Conservation (phyloP, 2,888 invertebrate genomes). For the Taenaris catops region DNA sequence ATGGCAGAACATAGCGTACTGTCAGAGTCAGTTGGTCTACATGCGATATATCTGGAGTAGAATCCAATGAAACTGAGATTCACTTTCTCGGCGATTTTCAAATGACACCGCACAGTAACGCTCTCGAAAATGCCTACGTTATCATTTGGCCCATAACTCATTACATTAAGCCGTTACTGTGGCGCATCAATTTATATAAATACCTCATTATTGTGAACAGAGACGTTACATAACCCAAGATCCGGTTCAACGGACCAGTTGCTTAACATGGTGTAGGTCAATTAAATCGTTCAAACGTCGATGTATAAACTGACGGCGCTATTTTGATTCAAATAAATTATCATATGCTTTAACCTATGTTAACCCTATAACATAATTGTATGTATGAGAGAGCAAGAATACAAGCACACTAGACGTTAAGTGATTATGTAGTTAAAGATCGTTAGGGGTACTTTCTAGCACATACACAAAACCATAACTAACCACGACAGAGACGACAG, state of each 20-base stretch:
- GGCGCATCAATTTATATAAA: slow-evolving; percentile 29
- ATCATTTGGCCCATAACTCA: slow-evolving; percentile 17
- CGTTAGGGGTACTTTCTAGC: no score
- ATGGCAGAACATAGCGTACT: no score
- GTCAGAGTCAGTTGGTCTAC: no score
- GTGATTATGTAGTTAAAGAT: no score
- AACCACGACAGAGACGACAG: no score
- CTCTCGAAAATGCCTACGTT: slow-evolving; percentile 20
- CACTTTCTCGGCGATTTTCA: slow-evolving; percentile 17
- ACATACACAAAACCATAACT: no score
- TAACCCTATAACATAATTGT: no score
- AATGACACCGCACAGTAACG: slow-evolving; percentile 10
- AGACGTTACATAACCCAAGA: slow-evolving; percentile 22
- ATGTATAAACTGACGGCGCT: no score
- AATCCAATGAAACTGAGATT: slow-evolving; percentile 1
- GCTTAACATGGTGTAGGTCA: background rate
- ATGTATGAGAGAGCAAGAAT: no score
- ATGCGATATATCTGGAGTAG: background rate
- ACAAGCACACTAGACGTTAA: no score
- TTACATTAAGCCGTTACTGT: slow-evolving; percentile 11
- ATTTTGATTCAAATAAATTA: no score
- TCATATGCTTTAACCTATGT: no score
- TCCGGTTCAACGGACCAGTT: slow-evolving; percentile 14
- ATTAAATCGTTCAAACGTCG: background rate
- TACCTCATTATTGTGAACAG: slow-evolving; percentile 25